These are phyloP conservation scores for Odontocolon sp. DNA, from an alignment of 2,888 invertebrate species.

Conservation along the genomic window DNA sequence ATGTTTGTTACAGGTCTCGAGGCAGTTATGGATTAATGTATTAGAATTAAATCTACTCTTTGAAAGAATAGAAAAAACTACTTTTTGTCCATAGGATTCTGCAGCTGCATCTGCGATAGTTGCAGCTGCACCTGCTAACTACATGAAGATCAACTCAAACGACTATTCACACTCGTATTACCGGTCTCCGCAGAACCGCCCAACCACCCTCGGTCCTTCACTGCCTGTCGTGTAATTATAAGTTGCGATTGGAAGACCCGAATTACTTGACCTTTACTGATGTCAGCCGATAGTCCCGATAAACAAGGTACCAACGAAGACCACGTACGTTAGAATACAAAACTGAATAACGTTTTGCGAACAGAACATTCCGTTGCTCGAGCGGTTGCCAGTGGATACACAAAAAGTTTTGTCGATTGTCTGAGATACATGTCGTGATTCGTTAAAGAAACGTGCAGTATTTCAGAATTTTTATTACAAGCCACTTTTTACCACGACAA, in stretches of 20 bases:
- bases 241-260: slow-evolving; percentile 35
- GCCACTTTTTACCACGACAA: too few relatives aligned
- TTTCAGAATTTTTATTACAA: background rate
- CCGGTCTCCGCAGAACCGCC: slow-evolving; percentile 14
- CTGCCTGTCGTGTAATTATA: slow-evolving; percentile 41
- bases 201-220: slow-evolving; percentile 26
- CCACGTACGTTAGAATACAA: slow-evolving; percentile 42
- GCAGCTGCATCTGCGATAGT: too few relatives aligned
- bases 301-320: slow-evolving; percentile 9
- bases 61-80: too few relatives aligned
- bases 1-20: too few relatives aligned
- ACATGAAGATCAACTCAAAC: background rate
- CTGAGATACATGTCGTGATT: too few relatives aligned
- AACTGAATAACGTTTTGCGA: slow-evolving; percentile 39
- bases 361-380: slow-evolving; percentile 23
- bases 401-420: slow-evolving; percentile 61
- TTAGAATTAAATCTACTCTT: too few relatives aligned
- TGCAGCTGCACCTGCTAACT: too few relatives aligned
- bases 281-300: slow-evolving; percentile 7
- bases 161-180: slow-evolving; percentile 24
- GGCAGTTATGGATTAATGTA: too few relatives aligned
- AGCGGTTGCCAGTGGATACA: slow-evolving; percentile 59
- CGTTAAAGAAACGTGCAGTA: too few relatives aligned
- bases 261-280: slow-evolving; percentile 37
- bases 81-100: too few relatives aligned